These are phyloP conservation scores for Autographa gamma DNA, from an alignment of 2,888 invertebrate genomes.

Conservation along the genomic window DNA sequence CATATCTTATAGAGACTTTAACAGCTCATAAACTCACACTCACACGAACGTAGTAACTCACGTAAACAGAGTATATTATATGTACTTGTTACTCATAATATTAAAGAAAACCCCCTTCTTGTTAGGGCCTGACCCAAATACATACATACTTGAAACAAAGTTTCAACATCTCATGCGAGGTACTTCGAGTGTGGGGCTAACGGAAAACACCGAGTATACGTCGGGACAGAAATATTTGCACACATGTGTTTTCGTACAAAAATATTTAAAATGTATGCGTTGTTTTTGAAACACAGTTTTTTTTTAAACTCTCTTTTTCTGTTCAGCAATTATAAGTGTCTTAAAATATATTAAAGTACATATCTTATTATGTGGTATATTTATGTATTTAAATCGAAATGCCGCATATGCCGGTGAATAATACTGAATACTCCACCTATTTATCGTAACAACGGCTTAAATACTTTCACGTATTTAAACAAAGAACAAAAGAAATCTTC, in stretches of 20 bases:
- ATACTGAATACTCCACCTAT: background rate
- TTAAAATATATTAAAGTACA: no score
- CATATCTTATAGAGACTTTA: constrained; percentile 4
- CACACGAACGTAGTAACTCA: constrained; percentile 17
- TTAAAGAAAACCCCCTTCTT: constrained; percentile 53
- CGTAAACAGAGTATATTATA: constrained; percentile 6
- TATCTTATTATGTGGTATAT: no score
- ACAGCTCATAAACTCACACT: constrained; percentile 2
- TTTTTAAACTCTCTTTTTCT: no score
- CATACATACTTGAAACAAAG: constrained; percentile 49
- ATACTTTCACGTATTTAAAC: background rate
- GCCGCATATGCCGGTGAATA: no score
- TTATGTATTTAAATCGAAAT: no score
- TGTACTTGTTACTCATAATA: constrained; percentile 50
- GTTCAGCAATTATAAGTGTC: no score
- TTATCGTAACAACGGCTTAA: background rate
- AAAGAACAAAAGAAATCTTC: background rate
- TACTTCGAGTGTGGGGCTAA: constrained; percentile 37
- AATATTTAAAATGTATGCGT: no score
- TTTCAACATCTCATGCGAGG: constrained; percentile 52
- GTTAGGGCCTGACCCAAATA: constrained; percentile 47
- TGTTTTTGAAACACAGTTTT: no score
- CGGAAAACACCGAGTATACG: constrained; percentile 34
- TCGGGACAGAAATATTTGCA: constrained; percentile 26
- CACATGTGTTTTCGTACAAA: no score